A percentile compares a stretch with the other conserved stretches of the same genome.
phyloP scores from a whole-genome alignment of 1,140 invertebrate genomes.

The Heliconius congener region DNA sequence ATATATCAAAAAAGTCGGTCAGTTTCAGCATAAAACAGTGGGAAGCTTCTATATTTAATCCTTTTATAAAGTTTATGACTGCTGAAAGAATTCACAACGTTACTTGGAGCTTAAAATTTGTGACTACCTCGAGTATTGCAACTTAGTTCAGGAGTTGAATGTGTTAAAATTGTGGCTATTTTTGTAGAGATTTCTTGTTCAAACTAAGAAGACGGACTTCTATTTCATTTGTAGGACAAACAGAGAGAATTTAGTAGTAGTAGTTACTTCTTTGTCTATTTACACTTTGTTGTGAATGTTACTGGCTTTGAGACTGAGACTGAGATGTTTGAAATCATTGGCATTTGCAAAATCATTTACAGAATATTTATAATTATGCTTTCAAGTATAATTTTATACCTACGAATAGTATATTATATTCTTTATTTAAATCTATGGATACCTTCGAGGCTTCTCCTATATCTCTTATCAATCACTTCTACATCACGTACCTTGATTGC shows the following conservation, averaged over 20 bases:
- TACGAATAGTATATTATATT: no score
- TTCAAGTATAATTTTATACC: no score
- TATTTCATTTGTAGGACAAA: neutral
- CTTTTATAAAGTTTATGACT: constrained; percentile 9
- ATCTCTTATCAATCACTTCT: no score
- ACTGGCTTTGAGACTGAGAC: no score
- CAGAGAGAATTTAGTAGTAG: neutral
- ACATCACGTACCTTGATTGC: no score
- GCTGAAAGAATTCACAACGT: constrained; percentile 1
- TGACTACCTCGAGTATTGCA: neutral
- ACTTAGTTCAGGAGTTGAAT: neutral
- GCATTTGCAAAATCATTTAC: no score
- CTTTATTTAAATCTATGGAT: no score
- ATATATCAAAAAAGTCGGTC: constrained; percentile 19
- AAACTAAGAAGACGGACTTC: neutral
- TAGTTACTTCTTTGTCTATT: neutral
- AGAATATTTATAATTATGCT: no score
- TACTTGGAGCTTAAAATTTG: neutral
- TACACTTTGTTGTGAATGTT: neutral
- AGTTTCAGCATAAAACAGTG: neutral
- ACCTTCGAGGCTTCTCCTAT: no score
- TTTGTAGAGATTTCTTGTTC: neutral
- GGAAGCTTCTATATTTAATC: constrained; percentile 18
- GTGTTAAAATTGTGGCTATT: neutral
- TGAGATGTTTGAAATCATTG: no score